Base-by-base conservation (phyloP, 2,113 vertebrate species). In the Panthera tigris region DNA sequence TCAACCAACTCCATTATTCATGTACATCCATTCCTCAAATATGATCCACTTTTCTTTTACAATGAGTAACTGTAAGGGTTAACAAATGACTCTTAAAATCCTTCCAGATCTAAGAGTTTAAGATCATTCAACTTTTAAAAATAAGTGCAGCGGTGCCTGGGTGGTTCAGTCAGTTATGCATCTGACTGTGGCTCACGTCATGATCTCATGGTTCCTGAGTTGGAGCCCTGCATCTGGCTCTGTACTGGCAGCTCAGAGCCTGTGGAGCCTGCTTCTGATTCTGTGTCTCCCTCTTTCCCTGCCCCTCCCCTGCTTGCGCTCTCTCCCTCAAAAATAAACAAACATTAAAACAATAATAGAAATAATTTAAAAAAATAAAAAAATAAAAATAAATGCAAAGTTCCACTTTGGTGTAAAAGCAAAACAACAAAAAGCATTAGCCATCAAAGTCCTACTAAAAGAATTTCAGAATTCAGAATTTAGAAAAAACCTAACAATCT, bases 121-220 rank as follows among this genome's bases (percentile, higher is more conserved):
- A 41, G 65, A 81, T 73, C 55, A 86, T 4, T 41, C 61, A 83
- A 61, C 36, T 95, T 95, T 92, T 48, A 93, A 92, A 96, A 96
- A 41, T 61, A 81, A 63, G 33, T 85, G 57, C 57, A 61, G 57
- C 21, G 21, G 21, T 18, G 7, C 57, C 57, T 61, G 57, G 19
- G 57, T 61, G 57, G 21, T 21, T 61, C 57, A 61, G 57, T 3
- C 23, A 21, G 57, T 61, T 10, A 61, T 2, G 57, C 57, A 61
- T 61, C 57, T 61, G 57, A 23, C 57, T 23, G 19, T 2, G 19
- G 57, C 57, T 61, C 57, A 57, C 21, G 21, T 61, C 57, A 61
- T 61, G 57, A 61, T 61, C 57, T 61, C 21, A 61, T 23, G 19
- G 57, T 61, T 61, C 7, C 21, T 61, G 57, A 19, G 21, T 23